These are phyloP conservation scores for Anagrus nilaparvatae DNA, from an alignment of 1,140 invertebrate species.

Conservation along the genomic window DNA sequence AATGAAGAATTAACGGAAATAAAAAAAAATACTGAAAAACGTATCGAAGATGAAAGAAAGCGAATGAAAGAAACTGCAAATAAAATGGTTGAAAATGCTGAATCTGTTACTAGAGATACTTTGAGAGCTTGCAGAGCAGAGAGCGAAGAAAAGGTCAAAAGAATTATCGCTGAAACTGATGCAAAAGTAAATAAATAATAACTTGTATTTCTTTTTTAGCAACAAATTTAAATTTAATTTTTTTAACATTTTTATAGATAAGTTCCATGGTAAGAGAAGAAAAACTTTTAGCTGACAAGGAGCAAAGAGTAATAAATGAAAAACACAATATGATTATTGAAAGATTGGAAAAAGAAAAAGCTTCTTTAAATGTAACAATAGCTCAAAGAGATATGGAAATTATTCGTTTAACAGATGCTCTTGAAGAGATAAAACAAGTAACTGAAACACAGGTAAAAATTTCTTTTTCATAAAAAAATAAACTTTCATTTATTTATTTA, in stretches of 20 bases:
- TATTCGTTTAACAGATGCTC: conserved; percentile 20
- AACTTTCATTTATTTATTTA: conserved; percentile 4
- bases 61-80: conserved; percentile 27
- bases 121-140: conserved; percentile 31
- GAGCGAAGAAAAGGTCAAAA: conserved; percentile 30
- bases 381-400: conserved; percentile 28
- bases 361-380: conserved; percentile 25
- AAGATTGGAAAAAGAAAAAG: conserved; percentile 26
- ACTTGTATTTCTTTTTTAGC: not conserved
- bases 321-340: conserved; percentile 25
- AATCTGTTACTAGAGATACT: conserved; percentile 30
- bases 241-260: conserved; percentile 19
- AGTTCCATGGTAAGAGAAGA: conserved; percentile 28
- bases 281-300: conserved; percentile 24
- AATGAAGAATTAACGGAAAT: conserved; percentile 29
- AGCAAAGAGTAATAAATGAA: conserved; percentile 25
- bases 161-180: conserved; percentile 29
- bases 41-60: conserved; percentile 28
- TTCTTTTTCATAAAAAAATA: conserved; percentile 5
- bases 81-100: conserved; percentile 31
- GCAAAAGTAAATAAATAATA: conserved; percentile 26
- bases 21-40: conserved; percentile 21
- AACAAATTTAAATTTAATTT: not conserved
- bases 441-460: conserved; percentile 33
- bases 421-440: conserved; percentile 31